Conservation (phyloP, 1,140 invertebrate species). For the Eupristina koningsbergeri region DNA sequence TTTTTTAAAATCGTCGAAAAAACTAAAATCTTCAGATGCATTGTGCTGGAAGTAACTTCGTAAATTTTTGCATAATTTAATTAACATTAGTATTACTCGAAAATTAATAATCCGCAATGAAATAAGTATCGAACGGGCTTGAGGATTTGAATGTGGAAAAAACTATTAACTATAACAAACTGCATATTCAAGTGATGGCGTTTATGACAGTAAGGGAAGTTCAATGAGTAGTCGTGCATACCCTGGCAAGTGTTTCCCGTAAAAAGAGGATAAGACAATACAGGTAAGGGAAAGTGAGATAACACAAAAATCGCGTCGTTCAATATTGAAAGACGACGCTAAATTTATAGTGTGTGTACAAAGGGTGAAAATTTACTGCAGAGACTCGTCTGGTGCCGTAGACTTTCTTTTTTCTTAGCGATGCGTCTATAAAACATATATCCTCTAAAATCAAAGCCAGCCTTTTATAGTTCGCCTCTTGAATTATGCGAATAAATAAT, state of each 20-base stretch:
- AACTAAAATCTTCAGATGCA: too few species aligned
- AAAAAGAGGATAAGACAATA: conserved; percentile 40
- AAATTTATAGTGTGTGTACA: conserved; percentile 61
- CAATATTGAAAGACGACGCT: conserved; percentile 62
- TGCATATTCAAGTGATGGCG: neutral
- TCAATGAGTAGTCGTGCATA: conserved; percentile 33
- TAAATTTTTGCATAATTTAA: too few species aligned
- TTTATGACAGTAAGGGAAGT: conserved; percentile 14
- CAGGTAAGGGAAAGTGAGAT: conserved; percentile 23
- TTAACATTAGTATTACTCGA: too few species aligned
- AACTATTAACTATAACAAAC: too few species aligned
- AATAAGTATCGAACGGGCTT: too few species aligned
- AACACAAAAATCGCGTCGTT: conserved; percentile 50
- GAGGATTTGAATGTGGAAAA: too few species aligned
- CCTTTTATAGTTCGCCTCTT: conserved; percentile 36
- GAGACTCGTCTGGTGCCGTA: conserved; percentile 20
- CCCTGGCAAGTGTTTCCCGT: neutral
- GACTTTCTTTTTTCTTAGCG: conserved; percentile 24
- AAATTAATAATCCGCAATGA: neutral
- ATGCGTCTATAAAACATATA: conserved; percentile 39
- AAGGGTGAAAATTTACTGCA: conserved; percentile 68
- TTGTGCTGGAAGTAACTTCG: too few species aligned
- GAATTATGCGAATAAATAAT: conserved; percentile 64
- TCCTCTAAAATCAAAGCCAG: conserved; percentile 60
- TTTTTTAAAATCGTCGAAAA: too few species aligned